Base-by-base conservation (phyloP, 1,140 invertebrate species). In the Aphaenogaster rudis region DNA sequence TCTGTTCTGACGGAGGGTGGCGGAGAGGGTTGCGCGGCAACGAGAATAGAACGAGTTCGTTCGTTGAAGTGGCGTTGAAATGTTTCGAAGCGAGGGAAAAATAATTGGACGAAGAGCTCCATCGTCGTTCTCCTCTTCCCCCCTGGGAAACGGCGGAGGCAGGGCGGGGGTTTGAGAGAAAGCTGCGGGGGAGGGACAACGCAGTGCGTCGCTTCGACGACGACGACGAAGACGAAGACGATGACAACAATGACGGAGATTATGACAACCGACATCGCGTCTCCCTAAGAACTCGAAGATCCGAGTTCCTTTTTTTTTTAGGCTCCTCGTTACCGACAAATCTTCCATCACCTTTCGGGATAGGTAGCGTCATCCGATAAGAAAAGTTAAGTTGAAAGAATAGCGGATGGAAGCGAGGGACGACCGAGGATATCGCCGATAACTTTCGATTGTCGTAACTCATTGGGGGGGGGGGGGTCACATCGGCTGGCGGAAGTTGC, bases 71-170 rank as follows among this genome's bases (percentile, higher is more conserved):
- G 92, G 90, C 91, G 93, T 92, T 92, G 92, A 94, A 94, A 93
- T 94, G 93, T 94, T 94, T 94, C 92, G 92, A 91, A 93, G 90
- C 93, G 91, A 93, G 93, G 88, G 91, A 92, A 94, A 94, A 94
- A 94, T 94, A 94, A 94, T 94, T 94, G 94, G 94, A 94, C 91
- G 90, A 93, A 93, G 91, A 91, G 92, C 69, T 93, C 93, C 94
- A 92, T 94, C 94, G 93, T 94, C 94, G 92, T 92, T 91, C 82
- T 76, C 45, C 69, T 42, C 66, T 28, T 21, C 17, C 50, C 63
- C 69, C 50, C 36, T 57, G 74, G 71, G 66, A 72, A 36, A 79
- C 21, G 39, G 28, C 36, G 64, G 11, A 13, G 76, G 28, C 59
- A 28, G 21, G 3, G 42, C 0, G 5, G 36, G 15, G 39, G 15